Percentiles rank a stretch among this genome's conserved stretches.
Evolutionary conservation across 2,113 vertebrate species (phyloP).

Genomic region (Oenanthe oenanthe): DNA sequence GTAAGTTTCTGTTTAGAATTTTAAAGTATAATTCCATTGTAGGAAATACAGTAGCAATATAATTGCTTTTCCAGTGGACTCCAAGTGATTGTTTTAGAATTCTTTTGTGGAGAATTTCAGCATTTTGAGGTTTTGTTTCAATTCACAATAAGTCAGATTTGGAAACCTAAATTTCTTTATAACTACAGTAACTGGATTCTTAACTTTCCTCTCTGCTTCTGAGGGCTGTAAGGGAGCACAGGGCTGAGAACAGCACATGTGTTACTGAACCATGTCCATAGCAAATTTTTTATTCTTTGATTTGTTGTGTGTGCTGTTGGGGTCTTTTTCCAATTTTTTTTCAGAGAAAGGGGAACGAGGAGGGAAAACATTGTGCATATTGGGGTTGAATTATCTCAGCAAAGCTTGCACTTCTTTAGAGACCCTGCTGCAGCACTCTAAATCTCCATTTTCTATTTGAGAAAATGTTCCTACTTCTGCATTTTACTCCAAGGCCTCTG

Average conservation of each 20-base stretch:
- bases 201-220: neutral
- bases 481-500: neutral
- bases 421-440: neutral
- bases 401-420: neutral
- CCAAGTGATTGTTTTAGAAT: neutral
- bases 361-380: neutral
- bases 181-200: neutral
- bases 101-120: neutral
- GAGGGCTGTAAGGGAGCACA: neutral
- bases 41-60: neutral
- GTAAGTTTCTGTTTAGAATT: constrained; percentile 7
- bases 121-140: neutral
- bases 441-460: neutral
- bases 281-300: neutral
- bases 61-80: neutral
- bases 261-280: neutral
- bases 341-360: neutral
- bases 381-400: neutral
- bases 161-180: neutral
- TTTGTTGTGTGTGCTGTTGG: neutral
- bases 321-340: neutral
- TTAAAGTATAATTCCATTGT: neutral
- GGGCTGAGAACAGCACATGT: neutral
- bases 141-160: neutral
- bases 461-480: neutral